These are phyloP conservation scores for Drosophila subsilvestris DNA, from an alignment of 2,888 invertebrate species.

Conservation along the genomic window DNA sequence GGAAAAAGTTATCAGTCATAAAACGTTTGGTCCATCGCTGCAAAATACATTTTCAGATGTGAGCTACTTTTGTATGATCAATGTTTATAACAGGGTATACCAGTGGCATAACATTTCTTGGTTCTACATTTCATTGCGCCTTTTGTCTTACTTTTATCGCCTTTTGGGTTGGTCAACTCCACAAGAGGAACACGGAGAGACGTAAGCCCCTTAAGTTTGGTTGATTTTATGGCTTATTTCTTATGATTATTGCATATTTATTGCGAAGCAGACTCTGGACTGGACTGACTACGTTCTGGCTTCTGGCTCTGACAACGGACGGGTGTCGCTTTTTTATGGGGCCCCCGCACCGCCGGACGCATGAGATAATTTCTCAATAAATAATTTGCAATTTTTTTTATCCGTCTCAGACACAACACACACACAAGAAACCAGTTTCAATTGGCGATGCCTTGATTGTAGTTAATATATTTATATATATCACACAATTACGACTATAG, in stretches of 20 bases:
- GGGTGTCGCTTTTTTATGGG: slow-evolving; percentile 48
- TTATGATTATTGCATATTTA: slow-evolving; percentile 69
- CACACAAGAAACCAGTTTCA: slow-evolving; percentile 24
- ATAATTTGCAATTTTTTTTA: slow-evolving; percentile 49
- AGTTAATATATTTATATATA: slow-evolving; percentile 43
- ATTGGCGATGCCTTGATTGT: slow-evolving; percentile 41
- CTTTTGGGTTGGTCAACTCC: slow-evolving; percentile 1
- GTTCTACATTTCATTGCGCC: background rate
- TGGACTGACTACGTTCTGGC: slow-evolving; percentile 22
- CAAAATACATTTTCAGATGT: no score
- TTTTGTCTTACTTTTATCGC: slow-evolving; percentile 27
- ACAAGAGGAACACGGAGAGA: background rate
- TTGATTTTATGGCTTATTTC: slow-evolving; percentile 39
- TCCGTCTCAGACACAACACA: background rate
- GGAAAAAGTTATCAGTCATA: background rate
- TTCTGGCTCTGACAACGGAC: slow-evolving; percentile 31
- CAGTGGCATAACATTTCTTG: background rate
- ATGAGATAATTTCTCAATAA: slow-evolving; percentile 72
- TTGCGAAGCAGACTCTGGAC: slow-evolving; percentile 27
- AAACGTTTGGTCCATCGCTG: background rate
- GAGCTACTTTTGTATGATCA: no score
- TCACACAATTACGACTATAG: slow-evolving; percentile 18
- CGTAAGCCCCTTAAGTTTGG: slow-evolving; percentile 4
- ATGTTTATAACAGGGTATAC: background rate
- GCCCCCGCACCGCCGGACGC: slow-evolving; percentile 2